phyloP scores from a whole-genome alignment of 2,888 invertebrate species.

The Volucella bombylans region DNA sequence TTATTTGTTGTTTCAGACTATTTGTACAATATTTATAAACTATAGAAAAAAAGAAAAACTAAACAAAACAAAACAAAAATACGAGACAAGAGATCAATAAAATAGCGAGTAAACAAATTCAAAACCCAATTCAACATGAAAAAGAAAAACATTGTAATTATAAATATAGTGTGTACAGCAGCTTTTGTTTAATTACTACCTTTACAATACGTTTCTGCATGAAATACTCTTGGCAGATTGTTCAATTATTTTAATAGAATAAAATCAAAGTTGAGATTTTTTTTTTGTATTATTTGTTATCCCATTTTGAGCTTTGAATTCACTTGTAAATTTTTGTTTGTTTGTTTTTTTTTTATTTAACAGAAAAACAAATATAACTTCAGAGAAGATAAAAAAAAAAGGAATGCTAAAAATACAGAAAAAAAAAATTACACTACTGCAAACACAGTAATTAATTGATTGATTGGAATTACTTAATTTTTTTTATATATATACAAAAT shows the following conservation, averaged over 20 bases:
- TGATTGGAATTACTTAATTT: constrained; percentile 62
- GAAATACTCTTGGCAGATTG: not conserved
- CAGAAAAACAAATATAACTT: not conserved
- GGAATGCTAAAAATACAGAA: constrained; percentile 60
- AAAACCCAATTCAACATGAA: constrained; percentile 10
- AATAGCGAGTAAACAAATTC: constrained; percentile 52
- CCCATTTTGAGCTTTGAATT: constrained; percentile 14
- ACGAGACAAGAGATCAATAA: constrained; percentile 33
- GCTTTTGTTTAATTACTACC: constrained; percentile 42
- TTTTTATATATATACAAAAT: constrained; percentile 54
- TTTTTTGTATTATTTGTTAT: not conserved
- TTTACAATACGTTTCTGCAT: constrained; percentile 2
- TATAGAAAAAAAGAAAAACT: constrained; percentile 25
- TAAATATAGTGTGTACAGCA: constrained; percentile 60
- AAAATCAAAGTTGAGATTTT: constrained; percentile 26
- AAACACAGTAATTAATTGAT: constrained; percentile 41
- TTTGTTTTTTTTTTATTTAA: not conserved
- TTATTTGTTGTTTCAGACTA: constrained; percentile 64
- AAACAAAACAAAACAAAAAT: constrained; percentile 12
- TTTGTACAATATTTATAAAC: constrained; percentile 67
- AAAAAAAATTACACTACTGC: constrained; percentile 70
- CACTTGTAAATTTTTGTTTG: constrained; percentile 37
- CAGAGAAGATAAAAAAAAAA: constrained; percentile 65
- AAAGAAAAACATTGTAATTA: constrained; percentile 21
- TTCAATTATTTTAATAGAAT: not conserved